These are phyloP conservation scores for Ericerus pela DNA, from an alignment of 1,140 invertebrate genomes.

Conservation along the genomic window DNA sequence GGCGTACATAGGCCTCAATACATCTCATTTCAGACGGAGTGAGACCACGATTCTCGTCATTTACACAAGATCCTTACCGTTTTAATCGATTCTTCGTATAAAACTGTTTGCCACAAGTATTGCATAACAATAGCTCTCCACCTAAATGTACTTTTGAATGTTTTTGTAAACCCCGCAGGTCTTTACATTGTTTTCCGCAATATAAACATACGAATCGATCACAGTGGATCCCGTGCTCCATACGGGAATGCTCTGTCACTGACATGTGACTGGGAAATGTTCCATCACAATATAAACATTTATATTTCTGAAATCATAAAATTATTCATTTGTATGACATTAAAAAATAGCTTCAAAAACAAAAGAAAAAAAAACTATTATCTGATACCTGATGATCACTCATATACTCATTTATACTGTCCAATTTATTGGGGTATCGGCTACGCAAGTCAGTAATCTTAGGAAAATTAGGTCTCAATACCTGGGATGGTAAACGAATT, in stretches of 20 bases:
- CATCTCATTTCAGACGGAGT: not conserved
- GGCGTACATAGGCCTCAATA: no score
- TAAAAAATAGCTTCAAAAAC: not conserved
- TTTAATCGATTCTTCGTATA: conserved; percentile 46
- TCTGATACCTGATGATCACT: not conserved
- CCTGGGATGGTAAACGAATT: not conserved
- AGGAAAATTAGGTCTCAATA: no score
- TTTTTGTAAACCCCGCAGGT: conserved; percentile 47
- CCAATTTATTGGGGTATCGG: no score
- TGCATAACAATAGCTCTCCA: conserved; percentile 40
- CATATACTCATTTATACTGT: no score
- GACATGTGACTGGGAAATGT: conserved; percentile 38
- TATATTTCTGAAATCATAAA: conserved; percentile 13
- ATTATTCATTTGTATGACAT: not conserved
- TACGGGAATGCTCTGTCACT: conserved; percentile 40
- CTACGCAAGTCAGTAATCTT: no score
- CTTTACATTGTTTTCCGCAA: conserved; percentile 48
- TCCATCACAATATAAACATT: conserved; percentile 49
- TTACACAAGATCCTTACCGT: conserved; percentile 27
- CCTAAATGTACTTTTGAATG: conserved; percentile 46
- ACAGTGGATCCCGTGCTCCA: conserved; percentile 37
- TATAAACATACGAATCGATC: conserved; percentile 42
- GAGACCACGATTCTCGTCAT: not conserved
- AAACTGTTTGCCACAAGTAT: conserved; percentile 49
- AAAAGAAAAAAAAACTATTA: no score